These are phyloP conservation scores for Rhombomys opimus DNA, from an alignment of 2,113 vertebrate genomes.

Conservation along the genomic window DNA sequence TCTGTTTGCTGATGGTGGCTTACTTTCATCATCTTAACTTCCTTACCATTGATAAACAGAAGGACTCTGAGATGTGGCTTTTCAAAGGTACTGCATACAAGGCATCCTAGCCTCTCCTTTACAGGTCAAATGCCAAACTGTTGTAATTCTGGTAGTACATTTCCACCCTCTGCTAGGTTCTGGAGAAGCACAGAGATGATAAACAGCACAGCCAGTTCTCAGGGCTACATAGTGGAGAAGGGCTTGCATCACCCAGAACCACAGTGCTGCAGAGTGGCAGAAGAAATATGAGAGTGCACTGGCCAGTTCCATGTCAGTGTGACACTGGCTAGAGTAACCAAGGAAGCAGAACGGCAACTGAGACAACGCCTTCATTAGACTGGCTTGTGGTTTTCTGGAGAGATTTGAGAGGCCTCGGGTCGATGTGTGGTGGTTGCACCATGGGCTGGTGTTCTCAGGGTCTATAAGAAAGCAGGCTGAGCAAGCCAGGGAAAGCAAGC, in stretches of 20 bases:
- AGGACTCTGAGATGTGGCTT: not conserved
- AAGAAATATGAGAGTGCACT: not conserved
- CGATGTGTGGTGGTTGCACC: too few relatives aligned
- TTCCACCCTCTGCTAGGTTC: not conserved
- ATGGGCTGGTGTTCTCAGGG: not conserved
- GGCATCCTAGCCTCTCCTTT: not conserved
- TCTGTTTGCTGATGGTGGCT: not conserved
- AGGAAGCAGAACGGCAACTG: not conserved
- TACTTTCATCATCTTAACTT: not conserved
- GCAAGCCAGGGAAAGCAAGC: not conserved
- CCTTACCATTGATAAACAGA: not conserved
- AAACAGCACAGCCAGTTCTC: not conserved
- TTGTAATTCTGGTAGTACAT: not conserved
- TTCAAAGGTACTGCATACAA: not conserved
- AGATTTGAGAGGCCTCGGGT: not conserved
- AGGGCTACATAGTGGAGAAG: not conserved
- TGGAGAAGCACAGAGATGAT: not conserved
- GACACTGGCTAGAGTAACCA: not conserved
- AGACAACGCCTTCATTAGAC: not conserved
- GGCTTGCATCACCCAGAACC: not conserved
- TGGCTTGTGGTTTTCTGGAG: too few relatives aligned
- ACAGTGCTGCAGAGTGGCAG: not conserved
- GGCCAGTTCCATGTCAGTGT: not conserved
- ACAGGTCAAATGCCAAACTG: not conserved
- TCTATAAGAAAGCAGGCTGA: not conserved